Percentiles rank a stretch among this genome's conserved stretches.
phyloP scores from a whole-genome alignment of 2,113 vertebrate species.

The Cygnus buccinator region DNA sequence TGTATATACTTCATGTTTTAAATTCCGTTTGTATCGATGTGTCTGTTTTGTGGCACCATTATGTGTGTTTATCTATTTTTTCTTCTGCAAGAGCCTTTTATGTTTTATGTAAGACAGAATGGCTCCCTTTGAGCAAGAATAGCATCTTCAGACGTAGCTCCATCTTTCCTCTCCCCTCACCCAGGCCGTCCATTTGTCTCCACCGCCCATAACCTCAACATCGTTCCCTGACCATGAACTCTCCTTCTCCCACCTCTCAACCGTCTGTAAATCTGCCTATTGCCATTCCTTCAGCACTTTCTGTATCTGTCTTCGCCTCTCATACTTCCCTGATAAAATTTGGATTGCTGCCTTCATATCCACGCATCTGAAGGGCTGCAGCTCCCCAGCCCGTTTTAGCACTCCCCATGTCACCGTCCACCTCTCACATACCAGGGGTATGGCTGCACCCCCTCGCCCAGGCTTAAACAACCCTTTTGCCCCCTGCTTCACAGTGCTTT shows the following conservation, averaged over 20 bases:
- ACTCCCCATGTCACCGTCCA: fast-evolving
- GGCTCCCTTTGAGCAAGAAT: neutral
- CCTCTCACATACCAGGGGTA: neutral
- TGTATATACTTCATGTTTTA: constrained; percentile 1
- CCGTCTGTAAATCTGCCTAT: neutral
- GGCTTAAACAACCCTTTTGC: fast-evolving
- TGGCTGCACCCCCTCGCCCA: fast-evolving
- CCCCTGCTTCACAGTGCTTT: fast-evolving
- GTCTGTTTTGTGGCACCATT: constrained; percentile 33
- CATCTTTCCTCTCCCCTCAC: neutral
- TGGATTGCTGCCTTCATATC: neutral
- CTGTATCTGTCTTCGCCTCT: neutral
- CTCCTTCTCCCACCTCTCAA: neutral
- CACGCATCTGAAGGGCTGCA: neutral
- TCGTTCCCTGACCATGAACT: constrained; percentile 18
- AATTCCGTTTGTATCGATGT: constrained; percentile 34
- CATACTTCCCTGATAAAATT: neutral
- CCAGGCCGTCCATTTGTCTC: constrained; percentile 21
- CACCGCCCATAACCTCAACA: neutral
- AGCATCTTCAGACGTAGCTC: neutral
- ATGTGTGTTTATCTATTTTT: neutral
- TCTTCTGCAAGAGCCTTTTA: neutral
- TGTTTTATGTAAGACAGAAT: constrained; percentile 8
- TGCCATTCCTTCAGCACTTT: neutral
- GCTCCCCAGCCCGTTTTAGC: neutral